A percentile compares a stretch with the other conserved stretches of the same genome.
Conservation (phyloP, 2,797 vertebrate species). For the Oryzias dopingdopingensis region DNA sequence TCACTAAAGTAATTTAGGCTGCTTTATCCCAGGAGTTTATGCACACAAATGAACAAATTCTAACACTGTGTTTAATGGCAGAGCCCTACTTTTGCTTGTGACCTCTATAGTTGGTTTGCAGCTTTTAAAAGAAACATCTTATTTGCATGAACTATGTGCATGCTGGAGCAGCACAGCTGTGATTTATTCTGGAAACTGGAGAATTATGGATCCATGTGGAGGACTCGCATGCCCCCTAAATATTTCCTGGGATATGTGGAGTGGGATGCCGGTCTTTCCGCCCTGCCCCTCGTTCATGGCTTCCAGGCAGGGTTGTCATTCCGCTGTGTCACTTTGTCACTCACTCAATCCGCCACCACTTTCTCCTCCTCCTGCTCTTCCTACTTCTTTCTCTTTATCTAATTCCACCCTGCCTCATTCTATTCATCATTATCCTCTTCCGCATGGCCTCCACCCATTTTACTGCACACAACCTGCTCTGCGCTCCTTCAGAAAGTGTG, state of each 20-base stretch:
- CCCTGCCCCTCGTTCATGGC: conserved; percentile 47
- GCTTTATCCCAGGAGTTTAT: conserved; percentile 28
- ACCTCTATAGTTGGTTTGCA: conserved; percentile 27
- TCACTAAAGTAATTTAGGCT: conserved; percentile 53
- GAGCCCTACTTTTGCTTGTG: conserved; percentile 28
- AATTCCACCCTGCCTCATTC: conserved; percentile 46
- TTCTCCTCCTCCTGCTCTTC: conserved; percentile 19
- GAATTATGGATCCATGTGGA: conserved; percentile 17
- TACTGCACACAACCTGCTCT: conserved; percentile 26
- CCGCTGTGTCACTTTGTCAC: conserved; percentile 64
- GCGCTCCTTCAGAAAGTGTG: conserved; percentile 21
- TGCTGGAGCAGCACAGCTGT: conserved; percentile 8
- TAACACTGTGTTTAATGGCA: conserved; percentile 16
- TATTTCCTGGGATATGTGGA: conserved; percentile 20
- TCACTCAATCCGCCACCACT: conserved; percentile 31
- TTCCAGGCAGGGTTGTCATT: conserved; percentile 70
- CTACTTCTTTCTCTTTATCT: conserved; percentile 34
- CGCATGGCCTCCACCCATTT: conserved; percentile 63
- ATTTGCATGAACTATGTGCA: background rate
- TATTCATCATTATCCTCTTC: conserved; percentile 48
- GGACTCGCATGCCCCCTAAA: conserved; percentile 9
- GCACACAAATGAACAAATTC: conserved; percentile 18
- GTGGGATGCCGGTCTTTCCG: conserved; percentile 37
- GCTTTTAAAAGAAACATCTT: conserved; percentile 15
- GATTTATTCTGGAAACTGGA: conserved; percentile 12